A percentile compares a stretch with the other conserved stretches of the same genome.
Conservation (phyloP, 2,888 invertebrate species). For the Eumacrocentrus americanus region DNA sequence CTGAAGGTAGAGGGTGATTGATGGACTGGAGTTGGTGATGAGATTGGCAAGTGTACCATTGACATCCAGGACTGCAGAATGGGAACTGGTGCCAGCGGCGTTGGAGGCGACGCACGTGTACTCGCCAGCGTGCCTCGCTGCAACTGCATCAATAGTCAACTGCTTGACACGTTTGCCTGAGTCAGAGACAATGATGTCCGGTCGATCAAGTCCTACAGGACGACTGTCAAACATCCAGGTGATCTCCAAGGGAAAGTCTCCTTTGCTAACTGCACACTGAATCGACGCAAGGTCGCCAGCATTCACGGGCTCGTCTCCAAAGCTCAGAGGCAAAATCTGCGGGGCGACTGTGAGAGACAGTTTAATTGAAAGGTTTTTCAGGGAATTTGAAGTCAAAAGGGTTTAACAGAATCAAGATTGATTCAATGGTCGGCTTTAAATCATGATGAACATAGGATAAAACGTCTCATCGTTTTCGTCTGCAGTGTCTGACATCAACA, state of each 20-base stretch:
- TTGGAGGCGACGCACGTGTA: constrained; percentile 72
- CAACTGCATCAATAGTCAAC: constrained; percentile 73
- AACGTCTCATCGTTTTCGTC: constrained; percentile 15
- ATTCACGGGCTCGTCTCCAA: constrained; percentile 78
- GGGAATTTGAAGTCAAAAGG: background rate
- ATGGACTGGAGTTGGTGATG: constrained; percentile 6
- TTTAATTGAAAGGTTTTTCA: constrained; percentile 10
- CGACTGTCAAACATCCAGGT: constrained; percentile 71
- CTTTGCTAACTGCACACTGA: constrained; percentile 75
- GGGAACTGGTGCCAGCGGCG: constrained; percentile 70
- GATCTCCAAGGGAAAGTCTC: constrained; percentile 79
- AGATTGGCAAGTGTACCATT: constrained; percentile 67
- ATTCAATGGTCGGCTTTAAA: too few species aligned
- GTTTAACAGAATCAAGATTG: background rate
- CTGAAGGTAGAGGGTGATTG: constrained; percentile 2
- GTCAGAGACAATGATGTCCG: constrained; percentile 47
- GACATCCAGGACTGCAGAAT: constrained; percentile 72
- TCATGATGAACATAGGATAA: background rate
- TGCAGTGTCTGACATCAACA: too few species aligned
- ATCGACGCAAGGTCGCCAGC: constrained; percentile 79
- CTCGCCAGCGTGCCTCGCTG: constrained; percentile 72
- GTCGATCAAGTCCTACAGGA: constrained; percentile 45
- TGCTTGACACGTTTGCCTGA: constrained; percentile 55
- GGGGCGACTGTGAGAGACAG: constrained; percentile 68
- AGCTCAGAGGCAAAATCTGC: constrained; percentile 75